Evolutionary conservation across 2,888 invertebrate species (phyloP).

Genomic region (Andrena hattorfiana): DNA sequence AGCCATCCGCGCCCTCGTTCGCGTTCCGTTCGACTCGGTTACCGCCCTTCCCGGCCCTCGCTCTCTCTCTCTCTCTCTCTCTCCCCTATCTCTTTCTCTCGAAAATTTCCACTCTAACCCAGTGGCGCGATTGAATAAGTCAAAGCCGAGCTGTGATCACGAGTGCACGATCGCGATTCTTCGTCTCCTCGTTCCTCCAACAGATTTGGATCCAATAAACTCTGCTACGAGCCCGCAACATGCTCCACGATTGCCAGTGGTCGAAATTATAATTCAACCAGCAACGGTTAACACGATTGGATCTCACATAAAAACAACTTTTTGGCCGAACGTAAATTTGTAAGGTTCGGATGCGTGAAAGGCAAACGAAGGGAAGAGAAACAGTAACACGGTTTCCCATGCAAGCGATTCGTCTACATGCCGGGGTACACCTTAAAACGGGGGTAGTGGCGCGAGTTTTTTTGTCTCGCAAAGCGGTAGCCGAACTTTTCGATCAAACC

Average conservation of each 20-base stretch:
- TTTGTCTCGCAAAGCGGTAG: constrained; percentile 64
- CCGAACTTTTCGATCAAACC: constrained; percentile 84
- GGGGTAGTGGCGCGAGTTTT: constrained; percentile 68
- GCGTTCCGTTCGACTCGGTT: constrained; percentile 49
- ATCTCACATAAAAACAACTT: too few relatives aligned
- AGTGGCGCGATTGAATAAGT: constrained; percentile 68
- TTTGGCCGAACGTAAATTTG: background rate
- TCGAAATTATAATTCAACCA: too few relatives aligned
- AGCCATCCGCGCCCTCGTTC: constrained; percentile 63
- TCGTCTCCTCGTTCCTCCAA: background rate
- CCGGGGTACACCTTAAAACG: constrained; percentile 29
- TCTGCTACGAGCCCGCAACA: too few relatives aligned
- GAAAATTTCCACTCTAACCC: constrained; percentile 53
- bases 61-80: background rate
- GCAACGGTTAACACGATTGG: too few relatives aligned
- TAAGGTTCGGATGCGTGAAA: background rate
- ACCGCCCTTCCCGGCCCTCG: constrained; percentile 51
- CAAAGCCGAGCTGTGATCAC: constrained; percentile 15
- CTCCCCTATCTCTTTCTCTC: too few relatives aligned
- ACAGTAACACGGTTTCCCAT: constrained; percentile 1
- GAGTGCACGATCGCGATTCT: background rate
- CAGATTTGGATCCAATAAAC: too few relatives aligned
- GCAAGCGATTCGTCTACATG: constrained; percentile 31
- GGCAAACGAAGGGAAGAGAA: background rate
- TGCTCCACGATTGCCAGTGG: too few relatives aligned